These are phyloP conservation scores for Drusus annulatus DNA, from an alignment of 1,140 invertebrate species.

Conservation along the genomic window DNA sequence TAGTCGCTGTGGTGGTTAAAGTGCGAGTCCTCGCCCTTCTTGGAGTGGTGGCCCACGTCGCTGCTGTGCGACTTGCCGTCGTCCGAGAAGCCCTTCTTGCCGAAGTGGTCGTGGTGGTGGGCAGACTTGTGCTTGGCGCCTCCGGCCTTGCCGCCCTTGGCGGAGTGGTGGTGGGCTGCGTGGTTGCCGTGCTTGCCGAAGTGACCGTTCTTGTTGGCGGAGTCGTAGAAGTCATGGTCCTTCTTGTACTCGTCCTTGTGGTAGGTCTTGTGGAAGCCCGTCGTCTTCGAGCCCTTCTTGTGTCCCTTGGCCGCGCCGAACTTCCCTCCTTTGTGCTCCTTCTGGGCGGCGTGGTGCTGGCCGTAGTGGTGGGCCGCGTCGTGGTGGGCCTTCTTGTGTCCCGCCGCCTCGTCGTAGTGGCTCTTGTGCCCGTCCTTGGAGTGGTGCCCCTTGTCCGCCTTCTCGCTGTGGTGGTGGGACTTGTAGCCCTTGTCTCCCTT, in stretches of 20 bases:
- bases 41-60: constrained; percentile 65
- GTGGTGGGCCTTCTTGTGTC: constrained; percentile 63
- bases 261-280: constrained; percentile 80
- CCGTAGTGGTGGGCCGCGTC: constrained; percentile 67
- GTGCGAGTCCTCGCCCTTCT: constrained; percentile 66
- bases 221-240: constrained; percentile 81
- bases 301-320: constrained; percentile 79
- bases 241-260: constrained; percentile 84
- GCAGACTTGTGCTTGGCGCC: constrained; percentile 69
- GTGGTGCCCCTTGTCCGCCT: constrained; percentile 62
- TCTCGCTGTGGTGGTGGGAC: constrained; percentile 61
- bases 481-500: constrained; percentile 68
- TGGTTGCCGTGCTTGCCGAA: constrained; percentile 72
- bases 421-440: constrained; percentile 61
- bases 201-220: constrained; percentile 76
- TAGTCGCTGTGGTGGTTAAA: constrained; percentile 66
- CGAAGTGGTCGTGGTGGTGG: constrained; percentile 65
- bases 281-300: constrained; percentile 80
- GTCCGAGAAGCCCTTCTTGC: constrained; percentile 66
- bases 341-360: constrained; percentile 68
- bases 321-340: constrained; percentile 78
- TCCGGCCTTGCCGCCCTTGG: constrained; percentile 68
- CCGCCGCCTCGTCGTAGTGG: constrained; percentile 63
- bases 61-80: constrained; percentile 67
- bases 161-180: constrained; percentile 68